These are phyloP conservation scores for Criorhina ranunculi DNA, from an alignment of 2,888 invertebrate genomes.

Conservation along the genomic window DNA sequence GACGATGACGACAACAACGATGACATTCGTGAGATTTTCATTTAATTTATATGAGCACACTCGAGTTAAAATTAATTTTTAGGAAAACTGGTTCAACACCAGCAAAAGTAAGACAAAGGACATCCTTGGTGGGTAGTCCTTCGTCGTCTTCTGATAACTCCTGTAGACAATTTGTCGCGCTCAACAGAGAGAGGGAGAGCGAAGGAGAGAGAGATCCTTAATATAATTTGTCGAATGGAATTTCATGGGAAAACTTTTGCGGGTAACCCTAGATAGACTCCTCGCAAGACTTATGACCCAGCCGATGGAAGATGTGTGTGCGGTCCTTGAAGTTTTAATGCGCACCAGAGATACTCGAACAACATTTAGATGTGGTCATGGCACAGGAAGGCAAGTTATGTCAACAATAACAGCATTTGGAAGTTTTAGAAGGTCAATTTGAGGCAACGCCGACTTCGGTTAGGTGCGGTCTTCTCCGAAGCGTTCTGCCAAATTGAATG, in stretches of 20 bases:
- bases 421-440: slow-evolving; percentile 71
- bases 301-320: slow-evolving; percentile 49
- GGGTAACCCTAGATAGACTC: slow-evolving; percentile 56
- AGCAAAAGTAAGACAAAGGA: neutral
- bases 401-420: slow-evolving; percentile 66
- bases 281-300: slow-evolving; percentile 52
- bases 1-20: slow-evolving; percentile 37
- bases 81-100: slow-evolving; percentile 56
- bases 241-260: slow-evolving; percentile 76
- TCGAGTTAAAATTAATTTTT: slow-evolving; percentile 75
- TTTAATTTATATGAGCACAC: slow-evolving; percentile 74
- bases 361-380: slow-evolving; percentile 59
- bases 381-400: slow-evolving; percentile 47
- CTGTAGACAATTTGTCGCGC: slow-evolving; percentile 72
- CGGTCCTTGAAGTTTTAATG: slow-evolving; percentile 65
- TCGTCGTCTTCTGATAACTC: slow-evolving; percentile 55
- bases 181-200: no score
- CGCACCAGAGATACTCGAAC: slow-evolving; percentile 43
- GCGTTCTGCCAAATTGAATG: slow-evolving; percentile 54
- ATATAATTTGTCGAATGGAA: slow-evolving; percentile 69
- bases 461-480: slow-evolving; percentile 3
- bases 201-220: slow-evolving; percentile 41
- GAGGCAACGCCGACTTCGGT: slow-evolving; percentile 41
- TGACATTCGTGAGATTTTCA: slow-evolving; percentile 75
- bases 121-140: neutral